These are phyloP conservation scores for Asarcornis scutulata DNA, from an alignment of 2,113 vertebrate genomes.

Conservation along the genomic window DNA sequence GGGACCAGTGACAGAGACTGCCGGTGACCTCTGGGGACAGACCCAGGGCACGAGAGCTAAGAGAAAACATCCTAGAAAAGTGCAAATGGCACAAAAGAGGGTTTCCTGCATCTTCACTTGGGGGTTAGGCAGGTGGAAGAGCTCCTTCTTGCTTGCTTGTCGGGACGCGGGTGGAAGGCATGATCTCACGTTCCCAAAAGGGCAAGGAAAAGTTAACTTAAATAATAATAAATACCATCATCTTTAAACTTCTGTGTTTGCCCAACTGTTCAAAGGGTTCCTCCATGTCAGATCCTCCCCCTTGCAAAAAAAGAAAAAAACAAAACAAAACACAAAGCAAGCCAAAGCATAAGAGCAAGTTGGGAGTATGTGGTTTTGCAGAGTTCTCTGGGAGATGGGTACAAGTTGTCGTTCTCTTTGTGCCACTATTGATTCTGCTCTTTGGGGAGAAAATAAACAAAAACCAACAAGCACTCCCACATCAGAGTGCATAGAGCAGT, in stretches of 20 bases:
- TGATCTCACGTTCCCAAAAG: neutral
- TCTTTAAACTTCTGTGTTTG: neutral
- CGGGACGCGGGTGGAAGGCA: accelerated
- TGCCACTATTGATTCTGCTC: neutral
- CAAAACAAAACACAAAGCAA: neutral
- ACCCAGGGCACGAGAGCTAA: neutral
- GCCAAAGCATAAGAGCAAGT: neutral
- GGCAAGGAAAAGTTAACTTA: neutral
- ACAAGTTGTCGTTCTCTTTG: neutral
- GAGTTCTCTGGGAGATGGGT: neutral
- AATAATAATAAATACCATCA: neutral
- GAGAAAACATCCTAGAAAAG: conserved; percentile 28
- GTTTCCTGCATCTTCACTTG: neutral
- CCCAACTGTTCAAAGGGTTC: neutral
- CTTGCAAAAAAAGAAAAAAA: neutral
- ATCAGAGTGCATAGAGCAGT: neutral
- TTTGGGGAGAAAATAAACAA: neutral
- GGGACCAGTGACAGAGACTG: neutral
- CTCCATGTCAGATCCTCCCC: neutral
- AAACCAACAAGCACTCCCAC: neutral
- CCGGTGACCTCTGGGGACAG: conserved; percentile 19
- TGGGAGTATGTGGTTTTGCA: neutral
- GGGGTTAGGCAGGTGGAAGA: neutral
- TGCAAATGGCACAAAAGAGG: neutral
- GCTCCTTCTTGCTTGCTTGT: neutral